Percentiles rank a stretch among this genome's conserved stretches.
These are phyloP conservation scores for Laupala kohalensis DNA, from an alignment of 1,140 invertebrate species.

Conservation along the genomic window DNA sequence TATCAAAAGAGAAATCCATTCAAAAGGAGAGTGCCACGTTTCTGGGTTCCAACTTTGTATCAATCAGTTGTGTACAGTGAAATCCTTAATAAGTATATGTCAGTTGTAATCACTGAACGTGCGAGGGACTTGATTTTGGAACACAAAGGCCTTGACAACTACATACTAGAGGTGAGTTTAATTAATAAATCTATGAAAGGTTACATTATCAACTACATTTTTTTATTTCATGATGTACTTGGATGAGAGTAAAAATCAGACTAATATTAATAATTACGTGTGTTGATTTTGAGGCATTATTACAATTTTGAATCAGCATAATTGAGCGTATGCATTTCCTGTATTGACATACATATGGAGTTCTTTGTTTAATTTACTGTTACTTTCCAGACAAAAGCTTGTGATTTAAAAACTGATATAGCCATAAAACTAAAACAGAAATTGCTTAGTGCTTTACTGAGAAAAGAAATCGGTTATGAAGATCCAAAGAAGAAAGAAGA, in stretches of 20 bases:
- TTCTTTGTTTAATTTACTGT: background rate
- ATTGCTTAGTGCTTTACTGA: too few relatives aligned
- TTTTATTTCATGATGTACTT: background rate
- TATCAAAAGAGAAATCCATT: conserved; percentile 54
- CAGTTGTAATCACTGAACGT: conserved; percentile 64
- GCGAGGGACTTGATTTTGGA: conserved; percentile 76
- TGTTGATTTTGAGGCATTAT: background rate
- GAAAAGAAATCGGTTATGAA: too few relatives aligned
- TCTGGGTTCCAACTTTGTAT: conserved; percentile 73
- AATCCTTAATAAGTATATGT: conserved; percentile 77
- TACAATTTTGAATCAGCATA: background rate
- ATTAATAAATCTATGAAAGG: background rate
- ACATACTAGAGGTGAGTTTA: conserved; percentile 64
- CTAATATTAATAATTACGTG: background rate
- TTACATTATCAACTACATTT: background rate
- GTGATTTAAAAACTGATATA: too few relatives aligned
- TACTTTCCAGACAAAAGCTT: too few relatives aligned
- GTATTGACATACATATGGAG: background rate
- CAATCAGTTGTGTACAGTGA: conserved; percentile 83
- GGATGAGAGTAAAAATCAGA: background rate
- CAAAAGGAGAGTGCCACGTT: conserved; percentile 52
- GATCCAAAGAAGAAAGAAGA: too few relatives aligned
- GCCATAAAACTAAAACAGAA: too few relatives aligned
- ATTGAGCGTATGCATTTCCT: background rate
- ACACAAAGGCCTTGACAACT: conserved; percentile 87